A percentile compares a stretch with the other conserved stretches of the same genome.
Evolutionary conservation across 2,888 invertebrate genomes (phyloP).

Genomic region (Bombyx huttoni): DNA sequence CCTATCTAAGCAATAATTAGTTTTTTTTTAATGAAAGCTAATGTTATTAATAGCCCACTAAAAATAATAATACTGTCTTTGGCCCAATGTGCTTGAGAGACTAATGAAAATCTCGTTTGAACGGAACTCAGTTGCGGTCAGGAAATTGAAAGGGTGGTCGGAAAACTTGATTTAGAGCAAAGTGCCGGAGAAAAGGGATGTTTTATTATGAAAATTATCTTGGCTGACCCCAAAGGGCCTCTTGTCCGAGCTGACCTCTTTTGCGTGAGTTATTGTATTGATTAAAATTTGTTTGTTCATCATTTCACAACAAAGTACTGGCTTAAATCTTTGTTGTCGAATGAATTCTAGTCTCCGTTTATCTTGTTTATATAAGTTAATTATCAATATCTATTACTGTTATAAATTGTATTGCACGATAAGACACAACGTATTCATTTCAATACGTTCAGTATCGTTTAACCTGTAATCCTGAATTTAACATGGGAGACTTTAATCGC

Average conservation of each 20-base stretch:
- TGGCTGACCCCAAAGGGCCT: slow-evolving; percentile 26
- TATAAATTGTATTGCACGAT: no score
- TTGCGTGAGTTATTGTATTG: slow-evolving; percentile 27
- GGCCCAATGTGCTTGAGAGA: slow-evolving; percentile 30
- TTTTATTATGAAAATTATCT: slow-evolving; percentile 63
- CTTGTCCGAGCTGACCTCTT: slow-evolving; percentile 23
- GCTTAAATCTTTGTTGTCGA: not conserved
- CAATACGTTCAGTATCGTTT: no score
- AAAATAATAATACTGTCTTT: slow-evolving; percentile 29
- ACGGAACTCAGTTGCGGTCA: slow-evolving; percentile 52
- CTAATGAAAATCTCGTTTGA: slow-evolving; percentile 51
- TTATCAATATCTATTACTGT: no score
- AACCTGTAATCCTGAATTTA: no score
- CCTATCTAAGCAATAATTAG: no score
- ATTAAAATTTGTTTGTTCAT: slow-evolving; percentile 22
- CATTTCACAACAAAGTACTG: not conserved
- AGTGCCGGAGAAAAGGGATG: slow-evolving; percentile 56
- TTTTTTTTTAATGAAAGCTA: no score
- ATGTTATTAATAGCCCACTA: not conserved
- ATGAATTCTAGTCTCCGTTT: not conserved
- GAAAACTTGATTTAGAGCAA: slow-evolving; percentile 62
- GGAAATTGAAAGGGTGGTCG: slow-evolving; percentile 60
- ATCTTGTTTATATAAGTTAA: no score
- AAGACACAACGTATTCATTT: no score
- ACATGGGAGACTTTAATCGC: no score